phyloP scores from a whole-genome alignment of 2,113 vertebrate genomes.

The Zonotrichia leucophrys region DNA sequence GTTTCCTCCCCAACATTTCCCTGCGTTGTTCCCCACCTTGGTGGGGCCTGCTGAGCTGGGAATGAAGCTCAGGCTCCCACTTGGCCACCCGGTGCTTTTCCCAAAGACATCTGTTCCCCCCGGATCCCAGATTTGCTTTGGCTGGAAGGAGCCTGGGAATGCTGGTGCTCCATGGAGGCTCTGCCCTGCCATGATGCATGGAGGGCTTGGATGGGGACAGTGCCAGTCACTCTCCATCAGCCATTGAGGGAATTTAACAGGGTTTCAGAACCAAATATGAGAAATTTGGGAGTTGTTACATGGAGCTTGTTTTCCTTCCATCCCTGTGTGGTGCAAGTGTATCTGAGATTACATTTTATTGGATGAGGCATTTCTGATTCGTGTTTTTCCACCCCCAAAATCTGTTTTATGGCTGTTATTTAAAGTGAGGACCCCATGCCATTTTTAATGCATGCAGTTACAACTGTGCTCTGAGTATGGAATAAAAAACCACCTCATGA shows the following conservation, averaged over 20 bases:
- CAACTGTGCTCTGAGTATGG: not conserved
- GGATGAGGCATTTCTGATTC: not conserved
- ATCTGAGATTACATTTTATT: not conserved
- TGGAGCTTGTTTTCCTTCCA: not conserved
- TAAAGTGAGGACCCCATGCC: not conserved
- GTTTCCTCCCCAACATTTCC: slow-evolving; percentile 19
- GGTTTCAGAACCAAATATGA: not conserved
- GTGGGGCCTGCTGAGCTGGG: not conserved
- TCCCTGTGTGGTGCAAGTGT: not conserved
- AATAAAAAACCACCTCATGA: not conserved
- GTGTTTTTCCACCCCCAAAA: not conserved
- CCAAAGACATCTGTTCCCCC: slow-evolving; percentile 1
- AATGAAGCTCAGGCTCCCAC: not conserved
- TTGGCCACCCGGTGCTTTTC: slow-evolving; percentile 17
- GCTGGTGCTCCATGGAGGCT: not conserved
- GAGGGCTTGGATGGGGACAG: not conserved
- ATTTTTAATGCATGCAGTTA: not conserved
- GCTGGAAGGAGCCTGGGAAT: slow-evolving; percentile 16
- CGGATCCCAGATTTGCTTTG: slow-evolving; percentile 11
- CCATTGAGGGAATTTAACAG: not conserved
- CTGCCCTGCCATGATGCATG: not conserved
- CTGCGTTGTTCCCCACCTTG: not conserved
- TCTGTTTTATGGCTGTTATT: not conserved
- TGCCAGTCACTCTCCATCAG: not conserved
- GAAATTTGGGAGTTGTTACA: not conserved